Percentiles rank a stretch among this genome's conserved stretches.
These are phyloP conservation scores for Diadema setosum DNA, from an alignment of 35 echinoderm and acorn worm genomes.

Conservation along the genomic window DNA sequence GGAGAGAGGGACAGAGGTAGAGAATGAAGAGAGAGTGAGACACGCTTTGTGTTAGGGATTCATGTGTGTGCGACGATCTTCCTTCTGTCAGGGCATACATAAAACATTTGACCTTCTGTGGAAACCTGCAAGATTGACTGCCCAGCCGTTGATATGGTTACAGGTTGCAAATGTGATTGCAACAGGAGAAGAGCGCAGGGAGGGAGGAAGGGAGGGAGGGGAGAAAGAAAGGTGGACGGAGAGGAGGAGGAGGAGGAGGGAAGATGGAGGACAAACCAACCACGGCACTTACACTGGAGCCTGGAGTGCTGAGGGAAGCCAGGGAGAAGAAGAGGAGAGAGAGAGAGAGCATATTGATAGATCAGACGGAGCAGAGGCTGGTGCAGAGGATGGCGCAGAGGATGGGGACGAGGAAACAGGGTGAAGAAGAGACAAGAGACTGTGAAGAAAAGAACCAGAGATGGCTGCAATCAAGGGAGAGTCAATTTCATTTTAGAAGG, in stretches of 20 bases:
- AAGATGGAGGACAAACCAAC: background rate
- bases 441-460: background rate
- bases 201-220: background rate
- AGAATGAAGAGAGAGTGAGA: background rate
- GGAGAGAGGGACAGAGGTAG: background rate
- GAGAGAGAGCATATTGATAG: background rate
- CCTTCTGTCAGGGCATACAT: background rate
- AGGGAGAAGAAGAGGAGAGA: background rate
- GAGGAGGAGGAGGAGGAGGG: background rate
- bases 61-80: background rate
- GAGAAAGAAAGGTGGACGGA: background rate
- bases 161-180: background rate
- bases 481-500: too few species aligned
- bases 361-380: too few species aligned
- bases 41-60: background rate
- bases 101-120: background rate
- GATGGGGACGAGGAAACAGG: background rate
- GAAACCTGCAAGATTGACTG: background rate
- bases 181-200: background rate
- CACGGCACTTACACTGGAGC: too few species aligned
- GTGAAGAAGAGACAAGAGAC: background rate
- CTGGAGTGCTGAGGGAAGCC: background rate
- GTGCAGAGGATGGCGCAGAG: background rate
- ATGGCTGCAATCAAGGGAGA: too few species aligned
- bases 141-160: background rate